phyloP scores from a whole-genome alignment of 1,140 invertebrate genomes.

The Zaprionus gabonicus region DNA sequence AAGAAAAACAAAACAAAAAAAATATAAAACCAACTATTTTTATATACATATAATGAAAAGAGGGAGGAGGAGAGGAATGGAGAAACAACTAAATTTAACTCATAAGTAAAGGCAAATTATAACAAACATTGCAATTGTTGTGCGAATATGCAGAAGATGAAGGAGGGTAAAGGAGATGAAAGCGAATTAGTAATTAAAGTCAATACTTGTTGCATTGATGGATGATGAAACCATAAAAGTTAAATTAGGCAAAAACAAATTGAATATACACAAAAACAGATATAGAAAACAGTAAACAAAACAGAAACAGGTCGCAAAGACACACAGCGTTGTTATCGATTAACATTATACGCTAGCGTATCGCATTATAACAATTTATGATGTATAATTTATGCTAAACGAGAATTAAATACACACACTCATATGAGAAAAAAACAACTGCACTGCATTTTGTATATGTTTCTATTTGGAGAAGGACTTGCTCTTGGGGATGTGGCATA shows the following conservation, averaged over 20 bases:
- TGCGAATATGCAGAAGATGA: not conserved
- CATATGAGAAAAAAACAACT: constrained; percentile 53
- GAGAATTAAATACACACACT: constrained; percentile 78
- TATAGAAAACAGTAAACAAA: constrained; percentile 2
- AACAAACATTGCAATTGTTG: constrained; percentile 35
- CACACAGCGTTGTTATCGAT: constrained; percentile 40
- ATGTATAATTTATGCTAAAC: constrained; percentile 76
- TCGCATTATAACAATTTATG: constrained; percentile 72
- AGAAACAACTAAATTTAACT: constrained; percentile 41
- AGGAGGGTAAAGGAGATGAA: constrained; percentile 11
- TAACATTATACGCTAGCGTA: constrained; percentile 37
- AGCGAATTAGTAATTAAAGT: constrained; percentile 60
- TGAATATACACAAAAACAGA: constrained; percentile 20
- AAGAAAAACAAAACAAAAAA: constrained; percentile 13
- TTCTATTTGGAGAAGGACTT: constrained; percentile 13
- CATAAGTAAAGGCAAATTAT: constrained; percentile 70
- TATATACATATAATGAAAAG: constrained; percentile 65
- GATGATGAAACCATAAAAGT: constrained; percentile 24
- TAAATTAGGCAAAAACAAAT: constrained; percentile 50
- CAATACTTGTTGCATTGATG: constrained; percentile 48
- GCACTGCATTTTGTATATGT: constrained; percentile 40
- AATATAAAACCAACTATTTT: constrained; percentile 67
- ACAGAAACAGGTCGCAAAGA: constrained; percentile 34
- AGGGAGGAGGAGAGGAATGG: not conserved
- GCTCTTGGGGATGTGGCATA: constrained; percentile 32